Conservation (phyloP, 2,797 vertebrate genomes). For the Malurus leucopterus region DNA sequence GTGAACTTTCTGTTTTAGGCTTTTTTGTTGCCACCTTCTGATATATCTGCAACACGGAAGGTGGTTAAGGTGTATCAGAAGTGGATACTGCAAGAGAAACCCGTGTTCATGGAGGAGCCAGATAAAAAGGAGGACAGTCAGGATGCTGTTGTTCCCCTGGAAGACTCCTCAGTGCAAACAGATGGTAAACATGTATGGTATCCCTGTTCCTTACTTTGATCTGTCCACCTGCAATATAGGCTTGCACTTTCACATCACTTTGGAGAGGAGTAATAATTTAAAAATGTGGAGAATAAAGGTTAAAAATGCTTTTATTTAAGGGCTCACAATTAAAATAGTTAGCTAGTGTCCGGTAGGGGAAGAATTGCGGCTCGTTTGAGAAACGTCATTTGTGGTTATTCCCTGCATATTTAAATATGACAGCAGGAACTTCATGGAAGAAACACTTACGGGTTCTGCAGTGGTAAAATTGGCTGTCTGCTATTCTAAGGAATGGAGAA, state of each 20-base stretch:
- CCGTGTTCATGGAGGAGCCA: conserved; percentile 92
- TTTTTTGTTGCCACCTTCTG: conserved; percentile 91
- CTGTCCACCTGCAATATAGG: accelerated
- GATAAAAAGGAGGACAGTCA: conserved; percentile 75
- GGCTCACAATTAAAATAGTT: background rate
- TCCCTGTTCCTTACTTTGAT: background rate
- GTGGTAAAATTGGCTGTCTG: background rate
- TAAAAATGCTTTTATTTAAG: background rate
- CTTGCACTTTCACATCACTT: background rate
- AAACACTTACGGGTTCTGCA: background rate
- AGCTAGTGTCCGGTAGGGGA: background rate
- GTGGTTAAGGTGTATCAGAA: conserved; percentile 95
- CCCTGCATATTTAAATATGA: background rate
- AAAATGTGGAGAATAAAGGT: background rate
- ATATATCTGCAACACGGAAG: conserved; percentile 88
- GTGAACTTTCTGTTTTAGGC: conserved; percentile 73
- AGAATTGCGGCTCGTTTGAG: background rate
- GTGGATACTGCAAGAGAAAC: conserved; percentile 93
- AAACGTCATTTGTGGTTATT: background rate
- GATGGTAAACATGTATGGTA: conserved; percentile 73
- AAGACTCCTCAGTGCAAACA: conserved; percentile 66
- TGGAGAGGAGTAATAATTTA: background rate
- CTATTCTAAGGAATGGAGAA: background rate
- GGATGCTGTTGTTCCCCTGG: conserved; percentile 70
- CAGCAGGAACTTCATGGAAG: background rate